A percentile compares a stretch with the other conserved stretches of the same genome.
These are phyloP conservation scores for Myotis pilosus DNA, from an alignment of 2,797 vertebrate species.

Conservation along the genomic window DNA sequence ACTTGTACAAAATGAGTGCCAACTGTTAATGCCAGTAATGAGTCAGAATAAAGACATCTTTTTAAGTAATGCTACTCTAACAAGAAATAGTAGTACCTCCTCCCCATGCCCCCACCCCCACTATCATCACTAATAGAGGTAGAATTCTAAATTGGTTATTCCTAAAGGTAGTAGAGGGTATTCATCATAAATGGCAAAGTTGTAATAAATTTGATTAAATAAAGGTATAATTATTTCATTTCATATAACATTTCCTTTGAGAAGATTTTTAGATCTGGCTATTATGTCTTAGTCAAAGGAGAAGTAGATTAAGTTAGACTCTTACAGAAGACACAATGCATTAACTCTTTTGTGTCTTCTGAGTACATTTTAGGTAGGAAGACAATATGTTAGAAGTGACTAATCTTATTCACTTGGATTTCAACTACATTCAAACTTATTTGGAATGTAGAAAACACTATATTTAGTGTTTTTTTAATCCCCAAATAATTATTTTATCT, in stretches of 20 bases:
- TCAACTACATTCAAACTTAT: neutral
- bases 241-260: neutral
- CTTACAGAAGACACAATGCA: neutral
- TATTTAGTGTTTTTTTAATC: neutral
- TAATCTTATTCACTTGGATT: neutral
- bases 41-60: neutral
- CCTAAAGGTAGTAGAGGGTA: neutral
- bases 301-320: neutral
- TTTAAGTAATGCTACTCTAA: neutral
- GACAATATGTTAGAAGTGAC: neutral
- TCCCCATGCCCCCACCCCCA: rapidly evolving
- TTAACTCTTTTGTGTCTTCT: neutral
- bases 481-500: neutral
- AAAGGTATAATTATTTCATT: neutral
- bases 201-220: neutral
- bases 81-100: neutral
- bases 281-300: neutral
- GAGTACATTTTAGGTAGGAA: neutral
- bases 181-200: neutral
- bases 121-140: rapidly evolving
- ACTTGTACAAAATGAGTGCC: neutral
- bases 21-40: neutral
- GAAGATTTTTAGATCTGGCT: neutral
- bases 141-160: neutral
- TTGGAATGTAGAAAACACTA: neutral